Base-by-base conservation (phyloP, 2,113 vertebrate species). In the Myotis brandtii region DNA sequence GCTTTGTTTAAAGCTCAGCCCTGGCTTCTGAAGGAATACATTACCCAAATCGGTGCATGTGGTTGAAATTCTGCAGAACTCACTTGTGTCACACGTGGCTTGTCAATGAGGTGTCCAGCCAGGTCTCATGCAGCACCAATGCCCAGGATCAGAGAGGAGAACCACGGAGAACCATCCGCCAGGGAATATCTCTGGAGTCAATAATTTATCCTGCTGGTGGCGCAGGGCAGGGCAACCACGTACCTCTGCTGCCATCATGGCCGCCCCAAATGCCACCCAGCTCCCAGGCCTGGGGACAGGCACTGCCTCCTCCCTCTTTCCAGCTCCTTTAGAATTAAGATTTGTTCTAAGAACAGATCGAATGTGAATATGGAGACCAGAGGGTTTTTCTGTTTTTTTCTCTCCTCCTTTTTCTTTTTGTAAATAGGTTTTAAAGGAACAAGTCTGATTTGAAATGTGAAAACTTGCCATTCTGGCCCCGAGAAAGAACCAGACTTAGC, bases 1-100 rank as follows among this genome's bases (percentile, higher is more conserved):
- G 97, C 98, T 98, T 98, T 98, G 98, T 98, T 98, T 98, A 98
- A 98, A 98, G 95, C 97, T 96, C 95, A 97, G 97, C 96, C 97
- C 95, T 94, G 95, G 98, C 93, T 97, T 98, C 98, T 97, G 96
- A 98, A 98, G 96, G 98, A 98, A 98, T 98, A 96, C 95, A 98
- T 98, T 98, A 98, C 97, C 98, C 97, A 98, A 98, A 98, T 98
- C 96, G 98, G 95, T 95, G 95, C 96, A 96, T 92, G 98, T 85
- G 97, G 98, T 91, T 97, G 98, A 98, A 97, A 98, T 98, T 96
- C 98, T 96, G 96, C 98, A 95, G 97, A 98, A 98, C 96, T 98
- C 97, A 91, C 97, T 98, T 82, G 94, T 98, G 97, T 98, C 95
- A 97, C 98, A 97, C 37, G 92, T 98, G 97, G 98, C 97, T 98